Percentiles rank a stretch among this genome's conserved stretches.
Conservation (phyloP, 2,797 vertebrate genomes). For the Gadopsis bispinosus region DNA sequence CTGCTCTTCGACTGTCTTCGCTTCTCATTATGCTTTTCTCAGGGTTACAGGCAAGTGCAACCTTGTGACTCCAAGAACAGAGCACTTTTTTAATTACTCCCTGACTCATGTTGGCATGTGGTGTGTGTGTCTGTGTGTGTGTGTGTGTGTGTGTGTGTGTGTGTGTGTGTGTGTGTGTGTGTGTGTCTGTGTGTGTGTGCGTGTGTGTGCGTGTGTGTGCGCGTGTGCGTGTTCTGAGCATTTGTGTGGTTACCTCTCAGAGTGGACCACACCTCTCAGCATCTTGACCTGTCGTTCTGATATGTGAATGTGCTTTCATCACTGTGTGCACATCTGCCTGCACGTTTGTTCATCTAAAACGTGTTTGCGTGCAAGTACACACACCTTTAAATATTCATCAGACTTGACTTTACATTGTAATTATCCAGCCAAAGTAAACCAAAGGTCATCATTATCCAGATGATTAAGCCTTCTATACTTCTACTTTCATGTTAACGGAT, state of each 20-base stretch:
- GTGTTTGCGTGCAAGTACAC: background rate
- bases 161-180: background rate
- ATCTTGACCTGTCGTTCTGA: background rate
- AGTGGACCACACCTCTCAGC: background rate
- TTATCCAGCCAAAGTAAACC: constrained; percentile 25
- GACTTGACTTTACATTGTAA: background rate
- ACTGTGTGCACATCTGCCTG: background rate
- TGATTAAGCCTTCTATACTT: constrained; percentile 5
- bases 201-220: background rate
- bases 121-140: background rate
- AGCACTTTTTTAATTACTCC: constrained; percentile 47
- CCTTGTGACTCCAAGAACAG: constrained; percentile 35
- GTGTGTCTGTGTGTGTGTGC: background rate
- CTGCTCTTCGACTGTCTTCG: constrained; percentile 35
- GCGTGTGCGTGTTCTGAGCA: too few relatives aligned
- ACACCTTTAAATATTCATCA: constrained; percentile 22
- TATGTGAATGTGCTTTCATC: constrained; percentile 8
- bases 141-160: background rate
- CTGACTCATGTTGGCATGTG: background rate
- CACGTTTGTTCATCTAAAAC: background rate
- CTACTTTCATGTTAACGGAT: background rate
- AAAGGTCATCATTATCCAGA: constrained; percentile 24
- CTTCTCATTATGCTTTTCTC: constrained; percentile 47
- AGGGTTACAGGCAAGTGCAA: constrained; percentile 27
- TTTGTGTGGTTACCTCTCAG: background rate